phyloP scores from a whole-genome alignment of 2,113 vertebrate genomes.

The Lycaon pictus region DNA sequence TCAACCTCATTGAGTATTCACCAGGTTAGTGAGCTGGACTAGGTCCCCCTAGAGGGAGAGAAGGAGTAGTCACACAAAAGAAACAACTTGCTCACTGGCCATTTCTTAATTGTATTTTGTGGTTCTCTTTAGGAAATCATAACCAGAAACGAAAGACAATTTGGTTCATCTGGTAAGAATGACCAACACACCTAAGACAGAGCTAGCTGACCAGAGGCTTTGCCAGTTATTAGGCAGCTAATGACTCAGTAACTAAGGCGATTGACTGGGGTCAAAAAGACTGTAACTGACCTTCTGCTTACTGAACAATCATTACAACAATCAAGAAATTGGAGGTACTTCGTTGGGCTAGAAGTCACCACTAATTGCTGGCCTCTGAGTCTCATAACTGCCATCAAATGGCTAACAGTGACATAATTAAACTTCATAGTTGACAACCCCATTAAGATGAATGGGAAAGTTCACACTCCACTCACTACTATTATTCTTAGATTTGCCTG shows the following conservation, averaged over 20 bases:
- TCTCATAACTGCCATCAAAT: slow-evolving; percentile 63
- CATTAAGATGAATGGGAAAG: slow-evolving; percentile 70
- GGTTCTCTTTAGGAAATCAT: slow-evolving; percentile 10
- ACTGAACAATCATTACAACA: slow-evolving; percentile 56
- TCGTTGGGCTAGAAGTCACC: slow-evolving; percentile 45
- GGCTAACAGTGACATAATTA: slow-evolving; percentile 66
- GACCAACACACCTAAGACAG: background rate
- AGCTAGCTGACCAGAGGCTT: background rate
- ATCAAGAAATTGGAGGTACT: slow-evolving; percentile 52
- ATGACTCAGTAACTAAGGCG: slow-evolving; percentile 37
- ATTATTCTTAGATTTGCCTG: slow-evolving; percentile 68
- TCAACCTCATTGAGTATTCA: background rate
- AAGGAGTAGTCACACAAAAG: background rate
- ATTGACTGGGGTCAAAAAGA: slow-evolving; percentile 57
- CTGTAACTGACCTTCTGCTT: slow-evolving; percentile 59
- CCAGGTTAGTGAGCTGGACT: background rate
- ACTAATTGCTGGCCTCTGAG: slow-evolving; percentile 70
- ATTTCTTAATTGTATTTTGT: background rate
- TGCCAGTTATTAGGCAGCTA: slow-evolving; percentile 39
- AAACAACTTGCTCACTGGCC: background rate
- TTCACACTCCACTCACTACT: slow-evolving; percentile 56
- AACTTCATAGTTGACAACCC: slow-evolving; percentile 52
- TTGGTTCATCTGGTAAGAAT: slow-evolving; percentile 41
- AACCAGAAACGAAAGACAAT: background rate
- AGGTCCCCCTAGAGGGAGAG: background rate